Percentiles rank a stretch among this genome's conserved stretches.
Conservation (phyloP, 2,797 vertebrate species). For the Ibycter americanus region DNA sequence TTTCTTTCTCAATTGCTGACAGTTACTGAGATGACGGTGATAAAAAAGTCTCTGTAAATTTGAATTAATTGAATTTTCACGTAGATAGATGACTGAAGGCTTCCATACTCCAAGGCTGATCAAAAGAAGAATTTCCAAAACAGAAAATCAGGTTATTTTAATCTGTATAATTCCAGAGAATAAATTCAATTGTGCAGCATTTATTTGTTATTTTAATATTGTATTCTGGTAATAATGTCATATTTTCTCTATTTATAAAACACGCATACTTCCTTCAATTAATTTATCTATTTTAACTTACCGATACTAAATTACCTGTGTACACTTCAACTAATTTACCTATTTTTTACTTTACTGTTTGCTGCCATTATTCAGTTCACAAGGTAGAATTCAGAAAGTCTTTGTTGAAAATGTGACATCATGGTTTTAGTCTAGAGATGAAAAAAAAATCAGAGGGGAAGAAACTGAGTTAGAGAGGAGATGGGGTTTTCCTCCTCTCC, state of each 20-base stretch:
- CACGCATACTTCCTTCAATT: not conserved
- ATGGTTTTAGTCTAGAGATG: not conserved
- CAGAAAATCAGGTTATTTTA: not conserved
- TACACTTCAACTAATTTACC: not conserved
- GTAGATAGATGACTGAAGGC: not conserved
- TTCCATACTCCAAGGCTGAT: not conserved
- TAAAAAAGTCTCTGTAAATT: not conserved
- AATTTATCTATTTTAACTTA: not conserved
- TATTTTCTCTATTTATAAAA: not conserved
- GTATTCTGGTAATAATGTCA: not conserved
- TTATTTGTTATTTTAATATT: not conserved
- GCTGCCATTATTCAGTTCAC: not conserved
- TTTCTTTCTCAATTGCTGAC: not conserved
- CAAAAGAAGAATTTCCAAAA: not conserved
- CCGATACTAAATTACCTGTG: not conserved
- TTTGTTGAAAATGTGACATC: not conserved
- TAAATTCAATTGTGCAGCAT: not conserved
- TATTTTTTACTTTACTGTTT: not conserved
- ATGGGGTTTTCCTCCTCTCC: not conserved
- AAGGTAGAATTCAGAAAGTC: not conserved
- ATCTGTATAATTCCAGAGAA: not conserved
- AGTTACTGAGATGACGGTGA: not conserved
- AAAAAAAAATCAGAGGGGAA: accelerated
- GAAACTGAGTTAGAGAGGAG: not conserved
- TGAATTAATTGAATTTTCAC: not conserved